A percentile compares a stretch with the other conserved stretches of the same genome.
Conservation (phyloP, 2,113 vertebrate species). For the Cheilinus undulatus region DNA sequence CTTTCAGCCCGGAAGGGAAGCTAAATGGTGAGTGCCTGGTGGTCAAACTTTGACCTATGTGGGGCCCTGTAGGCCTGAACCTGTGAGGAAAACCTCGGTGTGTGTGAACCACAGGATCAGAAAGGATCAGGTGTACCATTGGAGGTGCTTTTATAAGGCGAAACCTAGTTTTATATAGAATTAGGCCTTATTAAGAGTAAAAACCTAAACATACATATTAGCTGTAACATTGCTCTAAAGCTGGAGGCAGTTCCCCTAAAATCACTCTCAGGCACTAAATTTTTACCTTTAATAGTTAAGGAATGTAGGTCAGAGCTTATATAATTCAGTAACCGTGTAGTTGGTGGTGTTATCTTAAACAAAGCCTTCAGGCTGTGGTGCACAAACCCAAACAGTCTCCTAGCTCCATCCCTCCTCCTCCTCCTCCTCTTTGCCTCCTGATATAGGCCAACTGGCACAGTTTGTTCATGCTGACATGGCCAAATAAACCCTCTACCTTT, state of each 20-base stretch:
- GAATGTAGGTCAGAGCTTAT: neutral
- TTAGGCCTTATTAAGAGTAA: neutral
- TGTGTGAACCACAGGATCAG: neutral
- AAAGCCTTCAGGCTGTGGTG: conserved; percentile 13
- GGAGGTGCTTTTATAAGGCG: neutral
- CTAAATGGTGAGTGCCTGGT: neutral
- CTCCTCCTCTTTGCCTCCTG: neutral
- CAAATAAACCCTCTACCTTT: conserved; percentile 33
- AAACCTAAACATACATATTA: neutral
- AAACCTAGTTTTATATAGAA: neutral
- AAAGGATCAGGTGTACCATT: neutral
- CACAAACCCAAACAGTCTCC: conserved; percentile 25
- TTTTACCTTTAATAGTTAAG: neutral
- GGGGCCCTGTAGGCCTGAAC: neutral
- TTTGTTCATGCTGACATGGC: conserved; percentile 27
- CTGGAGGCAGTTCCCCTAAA: neutral
- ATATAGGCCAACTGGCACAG: conserved; percentile 10
- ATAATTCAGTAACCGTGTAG: neutral
- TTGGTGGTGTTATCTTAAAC: conserved; percentile 1
- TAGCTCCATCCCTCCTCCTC: neutral
- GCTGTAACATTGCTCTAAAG: neutral
- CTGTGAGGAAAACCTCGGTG: neutral
- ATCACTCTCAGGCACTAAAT: neutral
- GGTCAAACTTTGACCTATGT: conserved; percentile 19
- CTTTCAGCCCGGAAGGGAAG: neutral